Conservation (phyloP, 2,888 invertebrate genomes). For the Rhingia campestris region DNA sequence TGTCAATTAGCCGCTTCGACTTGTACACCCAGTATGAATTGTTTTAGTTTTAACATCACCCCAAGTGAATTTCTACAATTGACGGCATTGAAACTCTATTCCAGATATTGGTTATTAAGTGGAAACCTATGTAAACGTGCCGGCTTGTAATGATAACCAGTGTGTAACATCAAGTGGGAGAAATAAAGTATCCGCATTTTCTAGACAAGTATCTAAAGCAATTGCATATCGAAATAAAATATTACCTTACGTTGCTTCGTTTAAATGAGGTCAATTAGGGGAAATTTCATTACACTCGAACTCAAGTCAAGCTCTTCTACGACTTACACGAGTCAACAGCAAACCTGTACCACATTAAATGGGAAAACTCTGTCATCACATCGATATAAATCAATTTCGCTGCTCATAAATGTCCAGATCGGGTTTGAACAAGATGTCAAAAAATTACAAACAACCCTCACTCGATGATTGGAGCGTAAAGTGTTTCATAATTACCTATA, state of each 20-base stretch:
- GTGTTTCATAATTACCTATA: constrained; percentile 6
- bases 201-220: not conserved
- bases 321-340: not conserved
- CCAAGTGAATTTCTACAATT: not conserved
- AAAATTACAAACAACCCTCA: not conserved
- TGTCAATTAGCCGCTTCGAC: constrained; percentile 1
- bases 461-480: constrained; percentile 1
- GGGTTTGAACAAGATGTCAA: not conserved
- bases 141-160: not conserved
- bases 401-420: not conserved
- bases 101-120: constrained; percentile 3
- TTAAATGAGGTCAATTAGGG: not conserved
- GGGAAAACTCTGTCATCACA: not conserved
- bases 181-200: not conserved
- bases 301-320: not conserved
- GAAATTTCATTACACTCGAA: not conserved
- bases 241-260: not conserved
- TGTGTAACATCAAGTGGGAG: not conserved
- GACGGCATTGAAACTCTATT: constrained; percentile 5
- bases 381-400: not conserved
- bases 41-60: not conserved
- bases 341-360: not conserved
- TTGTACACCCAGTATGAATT: not conserved
- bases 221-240: not conserved
- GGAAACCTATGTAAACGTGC: constrained; percentile 9